Base-by-base conservation (phyloP, 2,797 vertebrate species). In the Gadopsis bispinosus region DNA sequence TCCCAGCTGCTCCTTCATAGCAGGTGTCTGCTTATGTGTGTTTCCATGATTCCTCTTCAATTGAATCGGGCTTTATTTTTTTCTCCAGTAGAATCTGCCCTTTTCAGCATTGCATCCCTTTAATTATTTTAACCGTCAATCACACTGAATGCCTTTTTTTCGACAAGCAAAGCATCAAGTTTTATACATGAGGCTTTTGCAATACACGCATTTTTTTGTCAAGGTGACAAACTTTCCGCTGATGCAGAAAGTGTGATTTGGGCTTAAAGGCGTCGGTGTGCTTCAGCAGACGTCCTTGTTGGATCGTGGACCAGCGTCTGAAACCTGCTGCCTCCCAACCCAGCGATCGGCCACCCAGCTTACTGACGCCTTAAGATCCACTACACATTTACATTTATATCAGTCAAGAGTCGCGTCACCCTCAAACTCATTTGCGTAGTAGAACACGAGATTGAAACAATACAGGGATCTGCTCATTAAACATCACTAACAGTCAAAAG, bases 1-100 rank as follows among this genome's bases (percentile, higher is more conserved):
- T 82, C 75, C 69, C 56, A 29, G 79, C 79, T 65, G 75, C 72
- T 87, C 65, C 65, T 56, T 55, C 67, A 20, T 17, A 14, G 62
- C 56, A 20, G 6, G 39, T 17, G 55, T 45, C 20, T 14, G 26
- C 35, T 78, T 16, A 7, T 5, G 11, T 56, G 13, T 48, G 58
- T 54, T 47, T 47, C 1, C 43, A 48, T 74, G 26, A 26, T 26
- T 26, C 26, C 26, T 26, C 26, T 26, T 26, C 26, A 26, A 26
- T 26, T 26, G 26, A 26, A 26, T 26, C 26, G 26, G 26, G 26
- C 26, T 26, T 26, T 26, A n/a, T 26, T 26, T 26, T 26, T 26
- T 26, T 2, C 26, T 2, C 26, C 26, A 26, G 26, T 26, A 26
- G 4, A 74, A 53, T 47, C 29, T 51, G 45, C 39, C 48, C 37